Base-by-base conservation (phyloP, 2,888 invertebrate species). In the Lepidochrysops patricia region DNA sequence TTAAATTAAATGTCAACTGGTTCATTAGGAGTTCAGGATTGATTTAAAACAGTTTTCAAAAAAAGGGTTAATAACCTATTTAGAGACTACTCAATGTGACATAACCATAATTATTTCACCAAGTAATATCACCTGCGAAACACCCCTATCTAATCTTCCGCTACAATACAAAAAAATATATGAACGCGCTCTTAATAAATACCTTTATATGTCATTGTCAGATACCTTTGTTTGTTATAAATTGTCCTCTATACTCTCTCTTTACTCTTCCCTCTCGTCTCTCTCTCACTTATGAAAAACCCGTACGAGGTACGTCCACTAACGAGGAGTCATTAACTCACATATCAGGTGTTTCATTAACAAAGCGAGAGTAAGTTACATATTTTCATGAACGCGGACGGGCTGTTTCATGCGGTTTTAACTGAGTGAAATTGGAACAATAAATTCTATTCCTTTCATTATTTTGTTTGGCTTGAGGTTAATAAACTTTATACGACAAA, bases 121-220 rank as follows among this genome's bases (percentile, higher is more conserved):
- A 43, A 19, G 4, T 43, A 6, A 15, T 43, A 15, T 15, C 2
- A 19, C 37, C 2, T 2, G 43, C 19, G 4, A 19, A 37, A 43
- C 43, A 4, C 1, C 19, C 12, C 7, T 19, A 6, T 37, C 9
- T 43, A 23, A 43, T 43, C 19, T 19, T 2, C 19, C 43, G 43
- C 9, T 23, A 23, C 43, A 19, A 19, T 9, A 19, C 19, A 4
- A 35, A 43, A 43, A 43, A 43, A 23, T 43, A 43, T 43, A 43
- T 19, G 13, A 34, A 34, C 34, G 43, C 15, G 19, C 43, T 9
- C 43, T 9, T 19, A 43, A 43, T 43, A 23, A 43, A 43, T 43
- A 43, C 43, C 43, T 43, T 43, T 43, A 43, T 43, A 43, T 13
- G 12, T 43, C 43, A 43, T 43, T 43, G 43, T 43, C 43, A 43